Evolutionary conservation across 2,888 invertebrate genomes (phyloP).

Genomic region (Oegoconia quadripuncta): DNA sequence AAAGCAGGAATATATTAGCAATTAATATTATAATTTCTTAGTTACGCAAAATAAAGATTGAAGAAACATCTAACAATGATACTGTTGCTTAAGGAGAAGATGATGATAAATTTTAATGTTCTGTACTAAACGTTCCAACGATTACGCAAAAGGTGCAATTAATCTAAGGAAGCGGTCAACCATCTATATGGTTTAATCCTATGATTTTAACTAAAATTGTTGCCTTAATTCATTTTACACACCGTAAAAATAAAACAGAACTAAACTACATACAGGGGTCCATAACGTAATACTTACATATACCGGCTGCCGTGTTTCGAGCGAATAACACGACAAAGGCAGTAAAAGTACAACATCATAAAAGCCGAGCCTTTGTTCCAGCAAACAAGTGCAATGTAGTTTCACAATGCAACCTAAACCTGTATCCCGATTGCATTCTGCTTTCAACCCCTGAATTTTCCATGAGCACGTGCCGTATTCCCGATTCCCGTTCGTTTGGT

Average conservation of each 20-base stretch:
- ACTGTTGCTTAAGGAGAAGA: no score
- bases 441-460: constrained; percentile 67
- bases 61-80: no score
- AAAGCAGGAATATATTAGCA: no score
- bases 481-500: constrained; percentile 48
- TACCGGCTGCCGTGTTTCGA: constrained; percentile 7
- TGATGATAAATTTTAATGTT: no score
- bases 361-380: constrained; percentile 36
- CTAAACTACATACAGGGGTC: constrained; percentile 2
- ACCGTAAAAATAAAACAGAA: background rate
- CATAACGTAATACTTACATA: constrained; percentile 9
- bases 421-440: constrained; percentile 63
- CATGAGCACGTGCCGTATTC: constrained; percentile 43
- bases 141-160: no score
- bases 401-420: constrained; percentile 57
- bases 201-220: no score
- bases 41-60: no score
- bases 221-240: no score
- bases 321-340: constrained; percentile 24
- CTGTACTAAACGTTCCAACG: no score
- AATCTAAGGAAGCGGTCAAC: no score
- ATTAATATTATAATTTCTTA: no score
- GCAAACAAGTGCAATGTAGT: constrained; percentile 39
- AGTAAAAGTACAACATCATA: constrained; percentile 36
- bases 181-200: no score